These are phyloP conservation scores for Scartelaos histophorus DNA, from an alignment of 2,113 vertebrate genomes.

Conservation along the genomic window DNA sequence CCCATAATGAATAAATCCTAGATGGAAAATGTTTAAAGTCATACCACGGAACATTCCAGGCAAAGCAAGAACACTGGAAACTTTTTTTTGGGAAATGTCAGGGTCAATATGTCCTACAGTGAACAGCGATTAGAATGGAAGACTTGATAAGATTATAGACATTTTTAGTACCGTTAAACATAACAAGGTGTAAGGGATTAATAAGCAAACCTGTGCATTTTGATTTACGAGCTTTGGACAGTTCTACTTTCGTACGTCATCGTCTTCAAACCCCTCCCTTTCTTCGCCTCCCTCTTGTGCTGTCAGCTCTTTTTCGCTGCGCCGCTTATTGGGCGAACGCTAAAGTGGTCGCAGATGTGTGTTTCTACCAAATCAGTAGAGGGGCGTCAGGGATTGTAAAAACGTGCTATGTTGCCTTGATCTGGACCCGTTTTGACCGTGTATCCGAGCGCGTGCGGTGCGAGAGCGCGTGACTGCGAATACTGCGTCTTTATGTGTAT, in stretches of 20 bases:
- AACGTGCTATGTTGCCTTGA: conserved; percentile 41
- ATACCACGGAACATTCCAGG: no score
- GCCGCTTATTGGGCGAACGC: conserved; percentile 34
- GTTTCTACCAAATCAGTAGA: conserved; percentile 48
- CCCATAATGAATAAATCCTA: no score
- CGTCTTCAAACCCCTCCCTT: conserved; percentile 14
- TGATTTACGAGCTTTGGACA: conserved; percentile 16
- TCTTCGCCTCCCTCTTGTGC: conserved; percentile 49
- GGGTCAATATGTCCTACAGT: not conserved
- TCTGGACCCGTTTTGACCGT: conserved; percentile 37
- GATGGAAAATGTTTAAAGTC: no score
- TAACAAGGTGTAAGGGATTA: not conserved
- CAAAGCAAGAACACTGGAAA: no score
- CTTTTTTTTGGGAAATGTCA: not conserved
- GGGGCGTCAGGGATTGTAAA: conserved; percentile 52
- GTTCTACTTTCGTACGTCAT: conserved; percentile 6
- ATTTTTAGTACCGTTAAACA: conserved; percentile 18
- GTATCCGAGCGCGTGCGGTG: conserved; percentile 9
- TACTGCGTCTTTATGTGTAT: conserved; percentile 25
- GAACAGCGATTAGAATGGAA: not conserved
- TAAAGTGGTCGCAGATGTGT: conserved; percentile 68
- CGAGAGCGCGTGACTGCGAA: conserved; percentile 21
- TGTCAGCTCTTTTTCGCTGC: conserved; percentile 58
- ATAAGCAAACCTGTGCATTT: conserved; percentile 20
- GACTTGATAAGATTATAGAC: not conserved